Base-by-base conservation (phyloP, 92 coral and sea anemone genomes). In the Zoanthus sansibaricus region DNA sequence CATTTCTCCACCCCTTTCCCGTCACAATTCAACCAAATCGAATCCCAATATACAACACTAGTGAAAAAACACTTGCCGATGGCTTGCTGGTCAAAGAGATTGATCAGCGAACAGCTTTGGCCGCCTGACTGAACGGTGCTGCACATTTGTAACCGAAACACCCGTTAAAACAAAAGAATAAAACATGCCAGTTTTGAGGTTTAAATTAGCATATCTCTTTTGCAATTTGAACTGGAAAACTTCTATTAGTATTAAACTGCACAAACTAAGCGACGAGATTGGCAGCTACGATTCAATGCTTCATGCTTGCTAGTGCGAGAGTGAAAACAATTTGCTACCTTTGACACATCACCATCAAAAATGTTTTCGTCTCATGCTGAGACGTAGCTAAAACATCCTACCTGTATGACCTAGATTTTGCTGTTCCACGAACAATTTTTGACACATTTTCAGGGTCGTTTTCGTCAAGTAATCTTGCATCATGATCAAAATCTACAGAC, bases 1-100 rank as follows among this genome's bases (percentile, higher is more conserved):
- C 47, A 7, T n/a, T 52, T 80, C 85, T 80, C 85, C 85, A 80
- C 85, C 85, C 85, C 85, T 80, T 66, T 64, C 66, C 73, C 61
- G 75, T 80, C 75, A 80, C 85, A 80, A n/a, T 45, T 66, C 75
- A 49, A 49, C 54, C 54, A 49, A 46, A 78, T 48, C 83, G 83
- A 44, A 78, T 61, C 69, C 17, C 74, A 44, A 69, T 25, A 66
- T 64, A 46, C 62, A 74, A 80, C 55, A 79, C 13, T 33, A 9
- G 11, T 5, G 9, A 31, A 33, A 37, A 55, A 46, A 13, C 66
- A 71, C 16, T 51, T 71, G 85, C n/a, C 47, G 58, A 13, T 6
- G 46, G 17, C 11, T 11, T 48, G 17, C n/a, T n/a, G 62, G 69
- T 55, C 30, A 37, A 67, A 5, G 42, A 33, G 42, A 33, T 33